These are phyloP conservation scores for Pituophis catenifer DNA, from an alignment of 2,113 vertebrate species.

Conservation along the genomic window DNA sequence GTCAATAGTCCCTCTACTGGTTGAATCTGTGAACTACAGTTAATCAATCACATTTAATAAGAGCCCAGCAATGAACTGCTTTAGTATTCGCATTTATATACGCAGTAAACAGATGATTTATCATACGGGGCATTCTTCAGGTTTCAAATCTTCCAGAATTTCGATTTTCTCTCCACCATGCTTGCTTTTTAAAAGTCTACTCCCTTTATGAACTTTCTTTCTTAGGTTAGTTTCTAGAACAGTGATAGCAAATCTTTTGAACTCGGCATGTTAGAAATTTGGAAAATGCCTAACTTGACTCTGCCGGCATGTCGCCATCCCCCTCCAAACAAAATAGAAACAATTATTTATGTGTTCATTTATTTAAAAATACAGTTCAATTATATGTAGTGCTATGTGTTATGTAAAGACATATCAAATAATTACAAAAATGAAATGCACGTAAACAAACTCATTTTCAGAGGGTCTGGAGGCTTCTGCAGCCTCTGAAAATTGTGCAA, in stretches of 20 bases:
- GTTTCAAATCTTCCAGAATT: background rate
- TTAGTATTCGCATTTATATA: background rate
- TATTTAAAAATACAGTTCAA: background rate
- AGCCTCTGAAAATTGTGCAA: background rate
- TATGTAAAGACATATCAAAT: background rate
- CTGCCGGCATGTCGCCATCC: background rate
- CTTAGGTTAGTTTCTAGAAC: background rate
- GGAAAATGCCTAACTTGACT: background rate
- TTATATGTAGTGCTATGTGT: background rate
- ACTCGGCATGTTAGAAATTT: background rate
- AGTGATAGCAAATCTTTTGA: background rate
- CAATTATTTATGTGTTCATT: background rate
- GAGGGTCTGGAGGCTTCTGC: no score
- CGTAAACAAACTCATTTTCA: no score
- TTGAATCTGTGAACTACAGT: background rate
- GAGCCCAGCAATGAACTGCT: no score
- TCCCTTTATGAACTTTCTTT: background rate
- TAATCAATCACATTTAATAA: background rate
- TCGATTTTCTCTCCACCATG: background rate
- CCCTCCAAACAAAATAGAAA: background rate
- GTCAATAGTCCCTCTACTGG: conserved; percentile 7
- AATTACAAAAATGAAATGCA: background rate
- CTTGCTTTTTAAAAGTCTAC: background rate
- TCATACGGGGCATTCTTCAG: background rate
- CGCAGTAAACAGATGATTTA: background rate